Evolutionary conservation across 2,888 invertebrate species (phyloP), one percentile per base, ranked within the genome.

Genomic region (Andrena hattorfiana): DNA sequence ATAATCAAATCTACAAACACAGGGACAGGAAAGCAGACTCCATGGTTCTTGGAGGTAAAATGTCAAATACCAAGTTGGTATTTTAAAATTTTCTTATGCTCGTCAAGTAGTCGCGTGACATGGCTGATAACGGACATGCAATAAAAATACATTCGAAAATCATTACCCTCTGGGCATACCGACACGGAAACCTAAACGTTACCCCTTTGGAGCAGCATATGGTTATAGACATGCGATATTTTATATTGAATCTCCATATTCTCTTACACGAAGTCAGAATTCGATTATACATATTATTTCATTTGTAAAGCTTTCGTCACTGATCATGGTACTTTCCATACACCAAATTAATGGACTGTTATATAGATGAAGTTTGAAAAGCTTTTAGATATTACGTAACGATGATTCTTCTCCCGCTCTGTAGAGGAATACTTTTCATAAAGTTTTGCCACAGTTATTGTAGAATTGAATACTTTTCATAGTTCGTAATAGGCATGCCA

Each of bases 131-230:
- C 71, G 26, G 63, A 75, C 51, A 67, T 60, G 70, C 66, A 77
- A 85, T 79, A 77, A 79, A 82, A 85, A 74, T 79, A 76, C 49
- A 42, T 54, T 51, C 20, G 73, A 69, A 64, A 59, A 54, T 48
- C 74, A 49, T 78, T 71, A 77, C 26, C 54, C 60, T 35, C 23
- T 6, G 13, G 28, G 59, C 68, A 59, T 64, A 56, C 30, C 64
- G 51, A 28, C 73, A 79, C 60, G 76, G 49, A 73, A 78, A 81
- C 73, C 70, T 51, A 32, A 30, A 59, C 62, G 60, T 54, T 42
- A 30, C 8, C 68, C 74, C 48, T 54, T 56, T 54, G 35, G 66
- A 20, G n/a, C n/a, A 54, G 16, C 20, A 23, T 54, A 26, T 23
- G 54, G 54, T 75, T 62, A 56, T 42, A 69, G 26, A 26, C 64